Base-by-base conservation (phyloP, 2,797 vertebrate species). In the Gymnothorax reevesii region DNA sequence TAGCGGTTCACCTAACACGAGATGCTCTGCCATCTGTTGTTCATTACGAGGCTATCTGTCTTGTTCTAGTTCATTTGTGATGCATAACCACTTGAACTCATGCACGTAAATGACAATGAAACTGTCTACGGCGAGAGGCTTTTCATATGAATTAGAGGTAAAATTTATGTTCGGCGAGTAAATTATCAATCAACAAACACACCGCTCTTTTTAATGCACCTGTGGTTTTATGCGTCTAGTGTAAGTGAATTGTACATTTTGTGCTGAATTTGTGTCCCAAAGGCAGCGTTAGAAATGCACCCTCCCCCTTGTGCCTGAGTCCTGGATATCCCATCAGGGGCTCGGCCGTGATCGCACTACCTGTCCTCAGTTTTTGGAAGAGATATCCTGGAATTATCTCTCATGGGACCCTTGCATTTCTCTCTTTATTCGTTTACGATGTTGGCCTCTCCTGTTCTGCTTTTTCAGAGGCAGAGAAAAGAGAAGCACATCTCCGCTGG, bases 291-390 rank as follows among this genome's bases (percentile, higher is more conserved):
- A 79, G 86, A 85, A 87, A 75, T 27, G 88, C 84, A 71, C 73
- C 84, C 22, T 4, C 90, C 66, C 83, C 17, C 0, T 0, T 87
- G 42, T 60, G 27, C 87, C 88, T 82, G 52, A 88, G 83, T 87
- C 80, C 87, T 87, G 0, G 42, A 42, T 62, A 57, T 77, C 62
- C 73, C 57, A 77, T 64, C 20, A 66, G 64, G 15, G 80, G 77
- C 84, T 84, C 54, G 27, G 57, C 60, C 49, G 80, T 57, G 62
- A 73, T 54, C 52, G 42, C 57, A 22, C 17, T 87, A 83, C 84
- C 86, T 86, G 62, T 86, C 33, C 83, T 20, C 13, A 22, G 33
- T 85, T 83, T 90, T 89, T 89, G 90, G 89, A 79, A 82, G 79
- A 55, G 87, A 83, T 57, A 86, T 91, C 57, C 84, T 64, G 84